phyloP scores from a whole-genome alignment of 2,113 vertebrate genomes.

The Prochilodus magdalenae region DNA sequence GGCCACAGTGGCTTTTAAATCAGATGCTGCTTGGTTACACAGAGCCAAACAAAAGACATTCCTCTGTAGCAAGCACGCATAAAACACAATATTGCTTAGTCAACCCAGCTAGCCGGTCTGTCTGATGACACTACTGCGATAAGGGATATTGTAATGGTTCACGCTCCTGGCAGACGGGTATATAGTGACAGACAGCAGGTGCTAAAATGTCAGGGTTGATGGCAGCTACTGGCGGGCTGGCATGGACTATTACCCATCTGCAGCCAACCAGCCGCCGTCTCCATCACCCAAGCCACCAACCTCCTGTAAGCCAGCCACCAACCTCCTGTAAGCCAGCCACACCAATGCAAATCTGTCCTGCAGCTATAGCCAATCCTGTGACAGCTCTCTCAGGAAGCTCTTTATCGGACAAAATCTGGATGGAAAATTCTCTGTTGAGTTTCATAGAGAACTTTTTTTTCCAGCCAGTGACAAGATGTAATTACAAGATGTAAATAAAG shows the following conservation, averaged over 20 bases:
- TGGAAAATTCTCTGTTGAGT: neutral
- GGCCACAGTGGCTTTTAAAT: neutral
- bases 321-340: constrained; percentile 18
- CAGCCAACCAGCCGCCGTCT: constrained; percentile 29
- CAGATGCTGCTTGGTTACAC: neutral
- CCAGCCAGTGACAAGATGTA: no score
- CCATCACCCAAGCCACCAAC: constrained; percentile 33
- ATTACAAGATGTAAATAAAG: no score
- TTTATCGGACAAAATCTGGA: neutral
- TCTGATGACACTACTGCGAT: neutral
- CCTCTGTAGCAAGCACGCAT: no score
- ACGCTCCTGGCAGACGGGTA: constrained; percentile 29
- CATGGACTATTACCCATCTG: constrained; percentile 38
- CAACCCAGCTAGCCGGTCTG: neutral
- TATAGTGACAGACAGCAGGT: constrained; percentile 49
- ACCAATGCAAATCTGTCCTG: constrained; percentile 17
- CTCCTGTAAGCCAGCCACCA: constrained; percentile 18
- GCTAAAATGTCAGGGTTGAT: constrained; percentile 52
- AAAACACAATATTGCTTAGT: neutral
- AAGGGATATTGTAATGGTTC: neutral
- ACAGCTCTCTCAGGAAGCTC: neutral
- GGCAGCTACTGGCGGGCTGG: constrained; percentile 46
- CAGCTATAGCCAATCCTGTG: neutral
- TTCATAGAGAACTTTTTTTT: no score
- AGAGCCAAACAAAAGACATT: neutral